phyloP scores from a whole-genome alignment of 2,113 vertebrate species.

The Platichthys flesus region DNA sequence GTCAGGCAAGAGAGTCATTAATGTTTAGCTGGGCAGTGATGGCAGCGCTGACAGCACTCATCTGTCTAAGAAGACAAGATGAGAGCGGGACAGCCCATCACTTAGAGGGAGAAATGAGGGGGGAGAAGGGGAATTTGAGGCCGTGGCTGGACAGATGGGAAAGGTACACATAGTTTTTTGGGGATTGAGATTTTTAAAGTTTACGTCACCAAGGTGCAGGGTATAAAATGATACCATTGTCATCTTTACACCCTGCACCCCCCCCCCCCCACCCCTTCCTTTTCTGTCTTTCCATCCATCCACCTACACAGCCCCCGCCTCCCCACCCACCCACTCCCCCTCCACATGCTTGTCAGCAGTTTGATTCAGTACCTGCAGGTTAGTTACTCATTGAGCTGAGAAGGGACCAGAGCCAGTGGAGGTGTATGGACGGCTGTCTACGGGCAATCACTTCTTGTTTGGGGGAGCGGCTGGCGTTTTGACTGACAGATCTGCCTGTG shows the following conservation, averaged over 20 bases:
- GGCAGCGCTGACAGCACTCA: slow-evolving; percentile 76
- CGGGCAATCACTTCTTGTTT: slow-evolving; percentile 53
- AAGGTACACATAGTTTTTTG: slow-evolving; percentile 11
- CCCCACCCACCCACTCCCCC: slow-evolving; percentile 28
- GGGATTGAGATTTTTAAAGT: slow-evolving; percentile 59
- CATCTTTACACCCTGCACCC: slow-evolving; percentile 54
- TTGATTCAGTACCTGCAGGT: slow-evolving; percentile 83
- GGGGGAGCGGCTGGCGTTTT: slow-evolving; percentile 35
- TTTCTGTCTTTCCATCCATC: slow-evolving; percentile 61
- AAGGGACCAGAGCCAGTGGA: slow-evolving; percentile 63
- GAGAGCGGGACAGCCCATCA: slow-evolving; percentile 72
- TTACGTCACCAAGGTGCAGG: slow-evolving; percentile 67
- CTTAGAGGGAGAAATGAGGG: slow-evolving; percentile 42
- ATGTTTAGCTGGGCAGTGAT: slow-evolving; percentile 80
- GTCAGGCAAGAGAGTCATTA: slow-evolving; percentile 77
- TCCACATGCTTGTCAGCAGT: slow-evolving; percentile 78
- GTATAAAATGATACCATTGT: slow-evolving; percentile 75
- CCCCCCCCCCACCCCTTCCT: slow-evolving; percentile 40
- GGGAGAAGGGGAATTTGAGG: background rate
- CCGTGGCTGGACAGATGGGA: slow-evolving; percentile 35
- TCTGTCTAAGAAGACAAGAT: slow-evolving; percentile 77
- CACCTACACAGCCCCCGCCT: slow-evolving; percentile 60
- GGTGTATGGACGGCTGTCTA: slow-evolving; percentile 75
- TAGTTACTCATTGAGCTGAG: slow-evolving; percentile 85
- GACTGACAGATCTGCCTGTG: slow-evolving; percentile 82